phyloP scores from a whole-genome alignment of 2,888 invertebrate species.

The Prosapia bicincta region DNA sequence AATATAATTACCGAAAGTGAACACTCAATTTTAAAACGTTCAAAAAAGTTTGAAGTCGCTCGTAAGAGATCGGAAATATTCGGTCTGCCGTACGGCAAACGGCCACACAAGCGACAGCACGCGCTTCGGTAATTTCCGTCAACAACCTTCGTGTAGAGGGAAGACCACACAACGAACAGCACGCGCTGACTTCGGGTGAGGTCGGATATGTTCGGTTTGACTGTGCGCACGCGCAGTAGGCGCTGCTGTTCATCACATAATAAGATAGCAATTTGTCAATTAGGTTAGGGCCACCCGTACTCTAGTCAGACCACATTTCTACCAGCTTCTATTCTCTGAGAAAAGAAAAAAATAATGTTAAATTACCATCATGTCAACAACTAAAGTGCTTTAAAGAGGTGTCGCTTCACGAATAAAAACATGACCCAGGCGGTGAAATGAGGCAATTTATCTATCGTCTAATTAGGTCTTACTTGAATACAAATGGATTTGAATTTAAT shows the following conservation, averaged over 20 bases:
- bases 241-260: slow-evolving; percentile 2
- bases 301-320: background rate
- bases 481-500: background rate
- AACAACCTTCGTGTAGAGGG: background rate
- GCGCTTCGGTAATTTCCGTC: slow-evolving; percentile 2
- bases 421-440: background rate
- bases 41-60: no score
- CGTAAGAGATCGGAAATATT: background rate
- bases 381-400: background rate
- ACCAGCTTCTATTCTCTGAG: background rate
- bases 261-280: background rate
- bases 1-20: no score
- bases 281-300: background rate
- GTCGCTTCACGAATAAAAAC: background rate
- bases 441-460: background rate
- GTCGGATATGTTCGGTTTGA: background rate
- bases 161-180: background rate
- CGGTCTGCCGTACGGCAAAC: background rate
- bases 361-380: background rate
- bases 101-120: background rate
- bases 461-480: background rate
- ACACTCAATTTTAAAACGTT: no score
- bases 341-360: background rate
- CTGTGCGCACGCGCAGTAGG: background rate
- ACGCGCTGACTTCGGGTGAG: background rate